These are phyloP conservation scores for Tychaedon coryphoeus DNA, from an alignment of 2,113 vertebrate genomes.

Conservation along the genomic window DNA sequence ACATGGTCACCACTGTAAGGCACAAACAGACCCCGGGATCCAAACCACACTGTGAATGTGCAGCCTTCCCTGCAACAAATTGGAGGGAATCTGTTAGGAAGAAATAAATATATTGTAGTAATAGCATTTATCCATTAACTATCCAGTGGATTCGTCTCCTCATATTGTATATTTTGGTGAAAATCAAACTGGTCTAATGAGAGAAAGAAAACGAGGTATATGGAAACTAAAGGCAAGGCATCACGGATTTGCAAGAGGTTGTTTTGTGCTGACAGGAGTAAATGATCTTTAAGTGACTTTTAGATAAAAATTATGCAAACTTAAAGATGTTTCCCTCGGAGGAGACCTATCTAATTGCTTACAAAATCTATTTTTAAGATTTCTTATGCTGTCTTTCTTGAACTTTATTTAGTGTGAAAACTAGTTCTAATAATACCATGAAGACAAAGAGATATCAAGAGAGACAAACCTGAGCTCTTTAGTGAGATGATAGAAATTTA, in stretches of 20 bases:
- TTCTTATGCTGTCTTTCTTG: background rate
- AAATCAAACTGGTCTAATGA: background rate
- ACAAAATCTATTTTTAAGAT: background rate
- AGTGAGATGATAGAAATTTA: constrained; percentile 21
- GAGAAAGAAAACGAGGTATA: background rate
- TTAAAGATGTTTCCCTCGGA: background rate
- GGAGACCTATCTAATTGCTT: background rate
- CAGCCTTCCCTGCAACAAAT: background rate
- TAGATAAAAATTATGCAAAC: background rate
- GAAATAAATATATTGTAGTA: background rate
- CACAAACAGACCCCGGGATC: background rate
- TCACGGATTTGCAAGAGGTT: background rate
- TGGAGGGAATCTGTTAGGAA: background rate
- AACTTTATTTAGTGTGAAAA: background rate
- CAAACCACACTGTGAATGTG: rapidly evolving
- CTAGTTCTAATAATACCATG: background rate
- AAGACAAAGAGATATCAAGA: constrained; percentile 21
- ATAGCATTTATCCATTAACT: background rate
- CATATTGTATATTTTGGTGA: background rate
- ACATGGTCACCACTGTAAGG: rapidly evolving
- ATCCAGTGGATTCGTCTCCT: background rate
- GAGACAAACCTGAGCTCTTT: constrained; percentile 7
- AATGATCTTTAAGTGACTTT: background rate
- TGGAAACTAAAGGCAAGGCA: background rate
- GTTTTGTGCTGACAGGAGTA: background rate